phyloP scores from a whole-genome alignment of 2,888 invertebrate species.

The Microctonus brassicae region DNA sequence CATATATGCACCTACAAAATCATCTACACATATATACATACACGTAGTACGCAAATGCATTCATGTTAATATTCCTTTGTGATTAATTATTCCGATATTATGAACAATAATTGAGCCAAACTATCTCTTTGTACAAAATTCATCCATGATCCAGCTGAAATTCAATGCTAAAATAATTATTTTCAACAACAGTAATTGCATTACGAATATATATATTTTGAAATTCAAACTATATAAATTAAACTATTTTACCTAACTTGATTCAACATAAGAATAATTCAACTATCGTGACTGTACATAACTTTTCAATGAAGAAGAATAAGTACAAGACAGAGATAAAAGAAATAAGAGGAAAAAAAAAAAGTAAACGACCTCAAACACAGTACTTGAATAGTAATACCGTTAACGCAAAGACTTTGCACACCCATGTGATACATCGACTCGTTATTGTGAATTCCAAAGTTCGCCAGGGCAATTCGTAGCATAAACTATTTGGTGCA shows the following conservation, averaged over 20 bases:
- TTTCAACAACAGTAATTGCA: neutral
- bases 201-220: too few relatives aligned
- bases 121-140: neutral
- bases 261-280: conserved; percentile 10
- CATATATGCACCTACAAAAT: conserved; percentile 2
- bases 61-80: conserved; percentile 29
- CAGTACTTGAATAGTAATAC: conserved; percentile 6
- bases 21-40: neutral
- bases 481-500: conserved; percentile 33
- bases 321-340: neutral
- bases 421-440: conserved; percentile 19
- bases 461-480: conserved; percentile 41
- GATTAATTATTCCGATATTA: conserved; percentile 31
- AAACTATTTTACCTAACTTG: conserved; percentile 20
- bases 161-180: neutral
- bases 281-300: neutral
- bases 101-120: neutral
- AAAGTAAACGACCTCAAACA: conserved; percentile 1
- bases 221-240: neutral
- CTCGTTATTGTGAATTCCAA: conserved; percentile 44
- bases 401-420: neutral
- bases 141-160: neutral
- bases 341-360: neutral
- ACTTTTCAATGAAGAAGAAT: neutral
- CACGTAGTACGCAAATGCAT: too few relatives aligned